These are phyloP conservation scores for Platycheirus rosarum DNA, from an alignment of 2,888 invertebrate genomes.

Conservation along the genomic window DNA sequence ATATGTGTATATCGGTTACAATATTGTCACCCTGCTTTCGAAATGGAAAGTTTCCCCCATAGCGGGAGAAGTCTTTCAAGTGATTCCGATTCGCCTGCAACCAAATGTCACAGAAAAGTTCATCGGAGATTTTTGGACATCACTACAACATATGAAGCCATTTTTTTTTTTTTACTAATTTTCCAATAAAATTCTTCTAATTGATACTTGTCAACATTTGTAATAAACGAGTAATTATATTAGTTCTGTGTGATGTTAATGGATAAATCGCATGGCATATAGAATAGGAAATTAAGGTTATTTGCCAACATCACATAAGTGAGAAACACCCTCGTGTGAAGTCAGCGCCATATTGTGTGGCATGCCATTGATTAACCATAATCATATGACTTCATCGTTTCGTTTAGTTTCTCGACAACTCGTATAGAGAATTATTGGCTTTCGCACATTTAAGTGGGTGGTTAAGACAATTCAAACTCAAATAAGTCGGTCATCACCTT, in stretches of 20 bases:
- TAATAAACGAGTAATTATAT: slow-evolving; percentile 43
- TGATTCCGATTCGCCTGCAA: background rate
- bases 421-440: slow-evolving; percentile 4
- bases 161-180: background rate
- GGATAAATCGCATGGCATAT: slow-evolving; percentile 43
- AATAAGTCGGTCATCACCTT: slow-evolving; percentile 31
- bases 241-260: slow-evolving; percentile 25
- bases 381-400: slow-evolving; percentile 27
- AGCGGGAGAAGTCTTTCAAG: background rate
- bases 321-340: slow-evolving; percentile 19
- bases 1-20: background rate
- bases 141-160: too few relatives aligned
- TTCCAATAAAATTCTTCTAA: slow-evolving; percentile 16
- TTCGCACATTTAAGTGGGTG: slow-evolving; percentile 24
- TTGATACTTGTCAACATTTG: slow-evolving; percentile 19
- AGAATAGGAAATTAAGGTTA: slow-evolving; percentile 5
- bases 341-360: slow-evolving; percentile 6
- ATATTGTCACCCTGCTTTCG: background rate
- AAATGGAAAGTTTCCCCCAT: background rate
- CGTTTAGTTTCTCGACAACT: background rate
- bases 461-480: background rate
- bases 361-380: slow-evolving; percentile 28
- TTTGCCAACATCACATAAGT: slow-evolving; percentile 1
- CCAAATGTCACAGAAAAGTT: background rate
- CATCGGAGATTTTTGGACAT: background rate